These are phyloP conservation scores for Bombylius discolor DNA, from an alignment of 2,888 invertebrate genomes.

Conservation along the genomic window DNA sequence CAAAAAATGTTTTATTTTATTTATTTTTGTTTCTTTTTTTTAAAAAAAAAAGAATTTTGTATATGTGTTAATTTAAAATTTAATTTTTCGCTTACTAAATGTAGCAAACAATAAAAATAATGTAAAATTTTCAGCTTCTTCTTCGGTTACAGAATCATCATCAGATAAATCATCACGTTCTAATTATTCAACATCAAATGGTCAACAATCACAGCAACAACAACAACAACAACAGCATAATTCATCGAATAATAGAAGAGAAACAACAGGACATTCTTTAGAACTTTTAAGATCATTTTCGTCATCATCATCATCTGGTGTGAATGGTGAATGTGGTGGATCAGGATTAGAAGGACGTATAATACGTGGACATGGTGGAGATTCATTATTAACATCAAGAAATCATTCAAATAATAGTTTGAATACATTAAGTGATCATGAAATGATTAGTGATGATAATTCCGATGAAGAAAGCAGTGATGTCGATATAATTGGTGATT, in stretches of 20 bases:
- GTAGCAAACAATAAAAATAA: background rate
- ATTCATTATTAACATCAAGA: background rate
- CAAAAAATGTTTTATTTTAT: too few relatives aligned
- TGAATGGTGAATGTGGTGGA: conserved; percentile 4
- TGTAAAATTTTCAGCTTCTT: conserved; percentile 3
- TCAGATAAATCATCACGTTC: conserved; percentile 15
- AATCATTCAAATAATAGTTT: background rate
- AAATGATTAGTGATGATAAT: conserved; percentile 34
- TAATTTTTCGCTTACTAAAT: too few relatives aligned
- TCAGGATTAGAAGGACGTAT: background rate
- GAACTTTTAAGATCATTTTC: conserved; percentile 8
- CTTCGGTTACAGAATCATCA: conserved; percentile 15
- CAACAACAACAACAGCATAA: conserved; percentile 7
- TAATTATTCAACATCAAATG: conserved; percentile 6
- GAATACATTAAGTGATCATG: conserved; percentile 22
- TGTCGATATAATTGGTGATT: conserved; percentile 35
- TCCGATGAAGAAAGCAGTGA: conserved; percentile 34
- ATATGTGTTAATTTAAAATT: too few relatives aligned
- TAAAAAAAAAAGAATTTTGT: too few relatives aligned
- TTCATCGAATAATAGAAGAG: background rate
- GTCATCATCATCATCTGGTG: conserved; percentile 6
- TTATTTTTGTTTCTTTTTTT: too few relatives aligned
- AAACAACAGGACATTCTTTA: conserved; percentile 1
- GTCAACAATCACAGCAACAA: conserved; percentile 5
- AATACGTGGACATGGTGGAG: background rate